Base-by-base conservation (phyloP, 2,888 invertebrate species). In the Tiliacea citrago region DNA sequence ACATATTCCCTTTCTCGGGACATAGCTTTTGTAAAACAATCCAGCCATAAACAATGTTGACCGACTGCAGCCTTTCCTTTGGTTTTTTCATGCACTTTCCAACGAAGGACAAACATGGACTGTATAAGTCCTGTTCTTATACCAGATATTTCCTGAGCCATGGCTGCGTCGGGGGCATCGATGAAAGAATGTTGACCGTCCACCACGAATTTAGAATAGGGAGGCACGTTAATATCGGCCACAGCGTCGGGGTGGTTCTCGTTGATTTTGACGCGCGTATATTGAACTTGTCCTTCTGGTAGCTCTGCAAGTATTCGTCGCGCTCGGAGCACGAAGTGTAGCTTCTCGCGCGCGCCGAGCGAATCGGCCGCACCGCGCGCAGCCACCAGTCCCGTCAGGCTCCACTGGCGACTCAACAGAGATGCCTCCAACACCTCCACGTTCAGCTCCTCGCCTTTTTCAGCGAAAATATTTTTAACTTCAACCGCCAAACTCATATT, bases 401-500 rank as follows among this genome's bases (percentile, higher is more conserved):
- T 93, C 98, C 98, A 98, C 79, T 96, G 95, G 55, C 97, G 93
- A 88, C 98, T 97, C 58, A 97, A 92, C 53, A 98, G 91, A 0
- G 97, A 97, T 3, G 97, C 97, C 83, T 97, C 97, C 47, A 97
- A 90, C 35, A 98, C 90, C 81, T 97, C 96, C 29, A 98, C 94
- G 93, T 96, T 77, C 94, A 97, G 85, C 91, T 97, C 95, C 0
- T 97, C 96, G 88, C 97, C 97, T 88, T 97, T 97, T 21, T 97
- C 95, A 86, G 97, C 97, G 91, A 97, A 97, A 55, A 97, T 95
- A 92, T 98, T 98, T 87, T 97, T 98, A 0, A 98, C 95, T 89
- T 97, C 97, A 6, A 98, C 93, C 53, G 97, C 97, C 18, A 98
- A 90, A 66, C 97, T 97, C 90, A 98, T 94, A 69, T 97, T 97